Conservation (phyloP, 2,113 vertebrate species). For the Leucosticte australis region DNA sequence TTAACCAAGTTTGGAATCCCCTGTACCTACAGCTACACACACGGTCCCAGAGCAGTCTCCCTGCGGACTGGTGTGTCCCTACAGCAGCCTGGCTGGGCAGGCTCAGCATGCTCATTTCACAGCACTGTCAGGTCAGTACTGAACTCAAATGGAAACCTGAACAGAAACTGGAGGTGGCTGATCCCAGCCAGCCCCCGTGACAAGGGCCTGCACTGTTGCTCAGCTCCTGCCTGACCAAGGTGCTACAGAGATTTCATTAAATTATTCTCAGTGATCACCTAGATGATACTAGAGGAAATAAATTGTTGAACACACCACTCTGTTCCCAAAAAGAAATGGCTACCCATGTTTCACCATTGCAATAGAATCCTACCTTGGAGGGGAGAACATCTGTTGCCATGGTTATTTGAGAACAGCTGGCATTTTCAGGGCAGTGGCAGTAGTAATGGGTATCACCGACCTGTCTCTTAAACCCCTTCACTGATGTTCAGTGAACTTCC, state of each 20-base stretch:
- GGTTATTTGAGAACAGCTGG: neutral
- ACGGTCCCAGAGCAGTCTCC: neutral
- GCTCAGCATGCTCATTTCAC: neutral
- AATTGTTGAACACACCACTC: neutral
- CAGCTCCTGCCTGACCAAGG: neutral
- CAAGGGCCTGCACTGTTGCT: neutral
- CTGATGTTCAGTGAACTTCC: neutral
- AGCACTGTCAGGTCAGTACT: neutral
- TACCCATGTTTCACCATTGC: neutral
- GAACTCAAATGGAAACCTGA: neutral
- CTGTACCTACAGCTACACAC: neutral
- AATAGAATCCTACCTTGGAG: neutral
- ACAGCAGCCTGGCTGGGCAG: neutral
- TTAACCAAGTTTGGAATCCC: neutral
- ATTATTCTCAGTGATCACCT: neutral
- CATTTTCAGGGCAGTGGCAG: neutral
- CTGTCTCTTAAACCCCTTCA: neutral
- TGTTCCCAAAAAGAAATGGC: neutral
- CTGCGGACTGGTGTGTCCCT: neutral
- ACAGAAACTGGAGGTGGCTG: neutral
- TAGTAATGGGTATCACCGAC: neutral
- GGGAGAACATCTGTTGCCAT: neutral
- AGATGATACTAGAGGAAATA: neutral
- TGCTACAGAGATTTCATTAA: neutral
- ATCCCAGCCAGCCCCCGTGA: fast-evolving